Base-by-base conservation (phyloP, 1,140 invertebrate species). In the Pomacea maculata region DNA sequence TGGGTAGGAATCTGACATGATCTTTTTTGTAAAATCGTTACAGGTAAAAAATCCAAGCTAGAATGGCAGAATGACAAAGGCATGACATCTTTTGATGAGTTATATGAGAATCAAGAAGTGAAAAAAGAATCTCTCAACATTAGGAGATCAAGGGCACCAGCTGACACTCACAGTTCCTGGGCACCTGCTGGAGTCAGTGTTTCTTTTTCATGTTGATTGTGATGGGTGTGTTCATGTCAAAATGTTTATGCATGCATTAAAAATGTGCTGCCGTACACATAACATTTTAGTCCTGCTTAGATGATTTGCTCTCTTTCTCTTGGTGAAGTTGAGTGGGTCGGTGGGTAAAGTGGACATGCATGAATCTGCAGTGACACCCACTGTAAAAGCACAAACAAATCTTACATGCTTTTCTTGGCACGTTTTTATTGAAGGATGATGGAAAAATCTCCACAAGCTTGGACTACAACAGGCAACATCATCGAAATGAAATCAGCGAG, bases 41-140 rank as follows among this genome's bases (percentile, higher is more conserved):
- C 64, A 78, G 77, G 65, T 68, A 82, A 82, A 54, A 75, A 82
- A 61, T 61, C 57, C 57, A 83, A 82, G 57, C 80, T 83, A 11
- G 81, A 83, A 1, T 89, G 88, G 88, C 86, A 86, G 55, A 21
- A 83, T n/a, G 87, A 89, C 73, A 87, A 87, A 72, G 81, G 86
- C 6, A 80, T 79, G 14, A 84, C 85, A 10, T 83, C 83, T 14
- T 89, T 89, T 85, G 88, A 89, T 83, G 88, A 89, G 15, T 65
- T 89, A 25, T 88, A 84, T 80, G 83, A 87, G 71, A 85, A 86
- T 12, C 65, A 83, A 25, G 64, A 54, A 65, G 80, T 54, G 21
- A 45, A 67, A 10, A 80, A 61, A 45, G 79, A 72, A 70, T 14
- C 74, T 5, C 70, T 80, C 55, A 82, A 75, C 21, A 61, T 79